A percentile compares a stretch with the other conserved stretches of the same genome.
These are phyloP conservation scores for Terrapene triunguis DNA, from an alignment of 2,113 vertebrate genomes.

Conservation along the genomic window DNA sequence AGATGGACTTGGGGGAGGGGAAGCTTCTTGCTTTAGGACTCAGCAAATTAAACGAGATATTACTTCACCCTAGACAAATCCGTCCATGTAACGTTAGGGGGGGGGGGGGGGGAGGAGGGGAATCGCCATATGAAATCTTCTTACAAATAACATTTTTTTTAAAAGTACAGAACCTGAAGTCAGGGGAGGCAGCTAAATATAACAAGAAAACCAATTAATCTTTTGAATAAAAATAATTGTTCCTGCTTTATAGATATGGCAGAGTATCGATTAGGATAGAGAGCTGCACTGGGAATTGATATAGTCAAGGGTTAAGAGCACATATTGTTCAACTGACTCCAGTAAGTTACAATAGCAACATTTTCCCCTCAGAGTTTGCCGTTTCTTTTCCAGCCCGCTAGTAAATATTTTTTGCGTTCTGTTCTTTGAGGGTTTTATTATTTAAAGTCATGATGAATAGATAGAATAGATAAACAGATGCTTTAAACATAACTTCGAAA, in stretches of 20 bases:
- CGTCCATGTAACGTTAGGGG: background rate
- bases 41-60: background rate
- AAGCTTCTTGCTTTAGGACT: background rate
- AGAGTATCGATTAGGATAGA: background rate
- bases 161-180: background rate
- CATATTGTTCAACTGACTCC: background rate
- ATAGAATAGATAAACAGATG: background rate
- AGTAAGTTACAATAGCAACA: background rate
- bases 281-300: too few species aligned
- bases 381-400: background rate
- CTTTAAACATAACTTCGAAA: background rate
- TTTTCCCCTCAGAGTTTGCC: background rate
- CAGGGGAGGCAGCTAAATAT: background rate
- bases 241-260: background rate
- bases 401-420: background rate
- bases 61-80: background rate
- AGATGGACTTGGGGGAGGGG: background rate
- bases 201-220: background rate
- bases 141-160: background rate
- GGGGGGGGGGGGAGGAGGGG: background rate
- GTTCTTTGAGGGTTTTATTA: background rate
- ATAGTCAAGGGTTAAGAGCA: background rate
- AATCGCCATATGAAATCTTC: background rate
- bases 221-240: background rate
- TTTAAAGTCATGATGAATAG: background rate